Conservation (phyloP, 2,888 invertebrate genomes). For the Drosophila infuscata region DNA sequence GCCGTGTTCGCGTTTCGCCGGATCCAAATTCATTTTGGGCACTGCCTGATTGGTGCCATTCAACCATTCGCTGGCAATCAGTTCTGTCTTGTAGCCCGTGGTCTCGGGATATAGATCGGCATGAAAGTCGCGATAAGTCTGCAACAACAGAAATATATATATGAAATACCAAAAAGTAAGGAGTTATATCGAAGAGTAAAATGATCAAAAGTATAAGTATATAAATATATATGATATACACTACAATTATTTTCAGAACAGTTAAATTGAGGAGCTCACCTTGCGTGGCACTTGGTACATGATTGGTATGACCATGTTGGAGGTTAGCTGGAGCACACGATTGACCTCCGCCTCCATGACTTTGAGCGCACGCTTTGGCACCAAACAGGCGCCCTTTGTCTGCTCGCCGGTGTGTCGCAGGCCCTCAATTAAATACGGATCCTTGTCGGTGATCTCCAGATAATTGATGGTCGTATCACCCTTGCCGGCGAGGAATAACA, state of each 20-base stretch:
- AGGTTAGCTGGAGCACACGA: constrained; percentile 93
- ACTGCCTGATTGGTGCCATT: constrained; percentile 91
- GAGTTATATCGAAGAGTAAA: background rate
- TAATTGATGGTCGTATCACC: constrained; percentile 96
- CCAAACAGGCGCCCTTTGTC: constrained; percentile 96
- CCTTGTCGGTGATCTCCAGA: constrained; percentile 95
- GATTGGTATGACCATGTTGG: constrained; percentile 94
- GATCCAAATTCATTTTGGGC: constrained; percentile 93
- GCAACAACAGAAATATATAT: background rate
- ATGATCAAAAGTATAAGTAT: background rate
- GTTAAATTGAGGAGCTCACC: constrained; percentile 85
- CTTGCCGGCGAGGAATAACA: constrained; percentile 97
- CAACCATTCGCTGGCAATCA: constrained; percentile 93
- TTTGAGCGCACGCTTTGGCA: constrained; percentile 95
- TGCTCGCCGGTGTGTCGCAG: constrained; percentile 96
- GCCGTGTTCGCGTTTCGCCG: constrained; percentile 89
- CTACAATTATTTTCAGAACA: background rate
- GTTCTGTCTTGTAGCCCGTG: constrained; percentile 91
- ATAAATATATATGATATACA: background rate
- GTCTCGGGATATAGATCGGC: constrained; percentile 97
- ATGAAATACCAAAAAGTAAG: too few relatives aligned
- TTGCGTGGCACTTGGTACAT: constrained; percentile 97
- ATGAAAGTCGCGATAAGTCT: constrained; percentile 97
- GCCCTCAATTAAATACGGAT: constrained; percentile 95
- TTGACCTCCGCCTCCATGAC: constrained; percentile 99